Percentiles rank a stretch among this genome's conserved stretches.
phyloP scores from a whole-genome alignment of 2,797 vertebrate genomes.

The Pampus argenteus region DNA sequence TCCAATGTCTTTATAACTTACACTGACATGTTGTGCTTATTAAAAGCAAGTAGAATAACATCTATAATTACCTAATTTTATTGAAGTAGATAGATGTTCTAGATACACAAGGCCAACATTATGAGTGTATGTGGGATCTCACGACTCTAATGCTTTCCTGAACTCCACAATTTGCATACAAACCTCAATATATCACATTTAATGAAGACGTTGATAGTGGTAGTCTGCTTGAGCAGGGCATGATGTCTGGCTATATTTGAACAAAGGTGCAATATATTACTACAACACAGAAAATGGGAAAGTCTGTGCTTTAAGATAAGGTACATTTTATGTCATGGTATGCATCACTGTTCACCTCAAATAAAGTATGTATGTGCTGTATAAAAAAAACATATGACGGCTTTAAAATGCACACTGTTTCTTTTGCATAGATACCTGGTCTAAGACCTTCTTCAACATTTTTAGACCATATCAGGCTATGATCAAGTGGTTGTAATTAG shows the following conservation, averaged over 20 bases:
- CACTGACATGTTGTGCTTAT: not conserved
- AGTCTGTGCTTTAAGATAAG: not conserved
- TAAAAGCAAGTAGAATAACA: conserved; percentile 26
- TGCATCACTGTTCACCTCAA: not conserved
- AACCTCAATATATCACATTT: conserved; percentile 37
- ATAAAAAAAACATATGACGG: not conserved
- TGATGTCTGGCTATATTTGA: not conserved
- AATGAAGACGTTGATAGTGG: conserved; percentile 16
- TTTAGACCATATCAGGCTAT: conserved; percentile 8
- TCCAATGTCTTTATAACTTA: not conserved
- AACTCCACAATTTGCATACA: conserved; percentile 38
- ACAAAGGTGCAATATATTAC: not conserved
- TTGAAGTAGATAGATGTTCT: not conserved
- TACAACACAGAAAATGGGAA: not conserved
- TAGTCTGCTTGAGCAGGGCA: not conserved
- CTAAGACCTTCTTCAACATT: not conserved
- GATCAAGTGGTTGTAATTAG: conserved; percentile 15
- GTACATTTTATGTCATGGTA: not conserved
- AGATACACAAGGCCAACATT: not conserved
- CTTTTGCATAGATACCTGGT: not conserved
- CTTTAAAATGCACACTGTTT: not conserved
- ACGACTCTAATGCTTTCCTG: conserved; percentile 7
- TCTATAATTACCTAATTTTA: not conserved
- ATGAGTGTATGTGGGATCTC: conserved; percentile 10
- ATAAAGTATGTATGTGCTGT: not conserved